Conservation (phyloP, 2,888 invertebrate species). For the Apeira syringaria region DNA sequence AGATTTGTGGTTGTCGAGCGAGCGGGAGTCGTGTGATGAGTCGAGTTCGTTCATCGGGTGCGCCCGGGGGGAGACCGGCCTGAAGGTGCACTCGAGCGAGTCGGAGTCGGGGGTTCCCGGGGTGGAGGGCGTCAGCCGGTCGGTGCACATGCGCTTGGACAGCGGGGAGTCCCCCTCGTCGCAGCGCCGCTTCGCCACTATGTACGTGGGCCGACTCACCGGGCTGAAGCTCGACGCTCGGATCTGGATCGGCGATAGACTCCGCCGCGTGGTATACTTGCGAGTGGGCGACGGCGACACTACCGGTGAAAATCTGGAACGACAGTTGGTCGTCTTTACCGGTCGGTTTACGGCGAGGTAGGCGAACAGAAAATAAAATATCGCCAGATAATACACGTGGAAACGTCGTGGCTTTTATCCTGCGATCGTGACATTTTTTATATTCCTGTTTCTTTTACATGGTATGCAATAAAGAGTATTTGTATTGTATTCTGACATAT, state of each 20-base stretch:
- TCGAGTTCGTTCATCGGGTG: conserved; percentile 56
- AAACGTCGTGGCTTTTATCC: too few species aligned
- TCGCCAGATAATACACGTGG: too few species aligned
- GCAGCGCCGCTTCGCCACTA: conserved; percentile 85
- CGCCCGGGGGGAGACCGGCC: conserved; percentile 73
- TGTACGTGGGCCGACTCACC: conserved; percentile 79
- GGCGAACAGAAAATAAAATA: too few species aligned
- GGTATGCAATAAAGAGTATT: too few species aligned
- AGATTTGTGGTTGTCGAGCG: conserved; percentile 58
- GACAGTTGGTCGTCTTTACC: not conserved
- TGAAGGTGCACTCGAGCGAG: conserved; percentile 74
- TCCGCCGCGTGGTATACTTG: conserved; percentile 91
- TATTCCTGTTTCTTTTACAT: too few species aligned
- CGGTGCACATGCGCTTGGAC: conserved; percentile 70
- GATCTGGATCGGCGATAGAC: conserved; percentile 94
- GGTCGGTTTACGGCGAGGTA: too few species aligned
- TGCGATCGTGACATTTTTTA: too few species aligned
- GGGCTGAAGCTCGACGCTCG: conserved; percentile 90
- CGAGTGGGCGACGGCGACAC: conserved; percentile 94
- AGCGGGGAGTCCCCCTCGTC: conserved; percentile 83
- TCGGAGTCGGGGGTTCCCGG: conserved; percentile 76
- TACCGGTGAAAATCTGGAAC: conserved; percentile 77
- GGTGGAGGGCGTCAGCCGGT: conserved; percentile 62
- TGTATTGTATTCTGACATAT: too few species aligned
- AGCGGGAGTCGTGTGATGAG: conserved; percentile 44